Evolutionary conservation across 2,113 vertebrate species (phyloP).

Genomic region (Trogon melanurus): DNA sequence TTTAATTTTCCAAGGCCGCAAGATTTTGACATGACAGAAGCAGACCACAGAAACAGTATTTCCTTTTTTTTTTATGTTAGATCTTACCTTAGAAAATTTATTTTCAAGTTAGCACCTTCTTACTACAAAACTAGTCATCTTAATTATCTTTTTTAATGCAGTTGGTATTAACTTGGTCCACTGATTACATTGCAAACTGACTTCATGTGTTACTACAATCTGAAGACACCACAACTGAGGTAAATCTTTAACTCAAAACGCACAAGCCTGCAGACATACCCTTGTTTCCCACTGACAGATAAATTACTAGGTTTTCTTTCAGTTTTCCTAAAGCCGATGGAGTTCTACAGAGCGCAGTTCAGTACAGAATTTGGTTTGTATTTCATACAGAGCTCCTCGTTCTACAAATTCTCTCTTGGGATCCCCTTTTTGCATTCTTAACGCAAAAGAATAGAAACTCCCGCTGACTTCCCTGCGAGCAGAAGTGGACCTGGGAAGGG

Average conservation of each 20-base stretch:
- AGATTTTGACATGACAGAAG: neutral
- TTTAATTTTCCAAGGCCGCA: neutral
- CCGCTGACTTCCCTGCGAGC: neutral
- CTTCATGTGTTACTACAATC: neutral
- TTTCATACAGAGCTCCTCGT: neutral
- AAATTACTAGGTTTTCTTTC: neutral
- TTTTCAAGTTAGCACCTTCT: neutral
- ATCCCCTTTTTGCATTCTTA: neutral
- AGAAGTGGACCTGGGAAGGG: neutral
- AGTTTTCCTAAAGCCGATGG: neutral
- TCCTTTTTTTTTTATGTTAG: neutral
- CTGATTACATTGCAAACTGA: neutral
- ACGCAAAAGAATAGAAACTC: neutral
- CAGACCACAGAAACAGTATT: neutral
- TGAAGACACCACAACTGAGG: neutral
- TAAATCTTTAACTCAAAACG: neutral
- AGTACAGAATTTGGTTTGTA: neutral
- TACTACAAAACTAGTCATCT: neutral
- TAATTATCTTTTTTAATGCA: neutral
- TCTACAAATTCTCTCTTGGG: neutral
- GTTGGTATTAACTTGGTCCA: neutral
- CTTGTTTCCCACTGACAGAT: neutral
- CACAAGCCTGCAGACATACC: neutral
- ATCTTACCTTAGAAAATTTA: neutral
- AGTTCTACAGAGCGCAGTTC: neutral